These are phyloP conservation scores for Alethe diademata DNA, from an alignment of 2,113 vertebrate species.

Conservation along the genomic window DNA sequence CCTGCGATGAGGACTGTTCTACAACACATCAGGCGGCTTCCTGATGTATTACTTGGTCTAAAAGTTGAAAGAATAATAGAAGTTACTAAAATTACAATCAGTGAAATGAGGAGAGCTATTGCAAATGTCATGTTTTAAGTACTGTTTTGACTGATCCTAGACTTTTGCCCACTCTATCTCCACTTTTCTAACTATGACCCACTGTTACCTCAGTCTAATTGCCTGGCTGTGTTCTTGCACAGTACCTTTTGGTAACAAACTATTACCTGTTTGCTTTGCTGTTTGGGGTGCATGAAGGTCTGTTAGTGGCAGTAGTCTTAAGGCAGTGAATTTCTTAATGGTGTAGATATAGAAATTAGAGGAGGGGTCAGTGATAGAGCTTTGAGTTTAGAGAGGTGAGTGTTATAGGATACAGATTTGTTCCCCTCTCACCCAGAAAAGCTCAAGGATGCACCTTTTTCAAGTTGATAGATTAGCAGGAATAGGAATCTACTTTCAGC, in stretches of 20 bases:
- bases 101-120: background rate
- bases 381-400: background rate
- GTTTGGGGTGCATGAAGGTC: background rate
- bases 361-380: background rate
- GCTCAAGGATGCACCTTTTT: background rate
- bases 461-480: background rate
- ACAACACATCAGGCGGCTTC: background rate
- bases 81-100: background rate
- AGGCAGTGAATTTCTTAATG: background rate
- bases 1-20: background rate
- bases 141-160: background rate
- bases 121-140: background rate
- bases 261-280: background rate
- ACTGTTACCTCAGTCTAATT: background rate
- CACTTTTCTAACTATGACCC: background rate
- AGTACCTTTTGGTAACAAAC: background rate
- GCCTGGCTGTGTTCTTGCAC: background rate
- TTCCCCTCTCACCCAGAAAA: background rate
- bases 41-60: background rate
- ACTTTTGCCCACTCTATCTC: background rate
- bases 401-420: background rate
- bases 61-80: background rate
- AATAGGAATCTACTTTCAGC: background rate
- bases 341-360: background rate
- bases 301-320: background rate